These are phyloP conservation scores for Eutolmus rufibarbis DNA, from an alignment of 2,888 invertebrate genomes.

Conservation along the genomic window DNA sequence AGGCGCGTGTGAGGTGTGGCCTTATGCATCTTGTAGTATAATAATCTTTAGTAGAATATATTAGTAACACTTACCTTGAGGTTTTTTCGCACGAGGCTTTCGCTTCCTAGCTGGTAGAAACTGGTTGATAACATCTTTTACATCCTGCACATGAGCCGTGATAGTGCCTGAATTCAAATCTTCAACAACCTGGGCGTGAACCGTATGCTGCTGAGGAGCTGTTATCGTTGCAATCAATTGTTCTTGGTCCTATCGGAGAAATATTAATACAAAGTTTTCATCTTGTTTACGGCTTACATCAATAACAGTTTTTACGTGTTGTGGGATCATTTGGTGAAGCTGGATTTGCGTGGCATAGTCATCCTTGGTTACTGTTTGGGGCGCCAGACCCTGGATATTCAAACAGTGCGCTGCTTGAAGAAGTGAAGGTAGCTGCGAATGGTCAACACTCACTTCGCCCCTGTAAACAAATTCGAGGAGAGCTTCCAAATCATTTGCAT, in stretches of 20 bases:
- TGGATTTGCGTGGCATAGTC: constrained; percentile 63
- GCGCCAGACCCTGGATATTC: constrained; percentile 69
- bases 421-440: constrained; percentile 68
- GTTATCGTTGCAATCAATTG: constrained; percentile 62
- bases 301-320: constrained; percentile 57
- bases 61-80: constrained; percentile 28
- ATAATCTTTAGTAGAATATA: neutral
- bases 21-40: no score
- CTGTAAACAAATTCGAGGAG: constrained; percentile 70
- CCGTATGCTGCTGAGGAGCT: constrained; percentile 61
- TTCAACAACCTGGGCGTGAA: constrained; percentile 63
- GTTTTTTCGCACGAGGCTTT: constrained; percentile 64
- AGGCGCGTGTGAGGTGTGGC: no score
- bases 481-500: constrained; percentile 70
- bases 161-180: constrained; percentile 62
- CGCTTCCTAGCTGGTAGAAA: constrained; percentile 66
- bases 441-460: constrained; percentile 71
- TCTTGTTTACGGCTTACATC: constrained; percentile 48
- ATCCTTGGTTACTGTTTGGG: constrained; percentile 64
- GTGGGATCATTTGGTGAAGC: constrained; percentile 62
- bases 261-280: neutral
- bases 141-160: constrained; percentile 57
- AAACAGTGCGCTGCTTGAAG: constrained; percentile 70
- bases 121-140: constrained; percentile 63
- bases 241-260: constrained; percentile 56